Evolutionary conservation across 2,888 invertebrate genomes (phyloP), one percentile per base, ranked within the genome.

Genomic region (Apodemia zela): DNA sequence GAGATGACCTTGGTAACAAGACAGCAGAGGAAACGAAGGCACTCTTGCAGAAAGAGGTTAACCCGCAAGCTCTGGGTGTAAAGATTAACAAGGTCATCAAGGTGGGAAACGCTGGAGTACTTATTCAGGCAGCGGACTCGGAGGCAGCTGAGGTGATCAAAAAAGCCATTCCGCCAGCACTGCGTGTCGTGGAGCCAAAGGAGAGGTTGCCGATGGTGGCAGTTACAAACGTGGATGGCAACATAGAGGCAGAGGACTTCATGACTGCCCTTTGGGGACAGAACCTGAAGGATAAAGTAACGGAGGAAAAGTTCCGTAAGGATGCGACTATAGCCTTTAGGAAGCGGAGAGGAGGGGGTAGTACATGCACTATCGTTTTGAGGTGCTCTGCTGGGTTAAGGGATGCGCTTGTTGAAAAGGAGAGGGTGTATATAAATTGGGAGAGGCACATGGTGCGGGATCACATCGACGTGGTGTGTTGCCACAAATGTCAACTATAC

Each of bases 401-500:
- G 1, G 47, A 47, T 5, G 8, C 8, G 7, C 47, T 47, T 2
- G 0, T 21, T 1, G 21, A 2, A 21, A 29, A 5, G 4, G 29
- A 29, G 4, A n/a, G 5, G 29, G 29, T 2, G 4, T 29, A 29
- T 4, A 3, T 29, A 5, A 29, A 73, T 77, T 72, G 49, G 49
- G 49, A 17, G 8, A 7, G 49, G 3, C 74, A 74, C 75, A 78
- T 77, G 68, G 80, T 79, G 77, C 74, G 75, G 76, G 79, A 75
- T 76, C 67, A 66, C 73, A 74, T 77, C 72, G 73, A 76, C 13
- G 67, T 72, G 64, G 75, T 76, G 29, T 49, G 69, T 71, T 75
- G 73, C 72, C 65, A 18, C 1, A 49, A 65, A 62, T 72, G 70
- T 69, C 71, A 69, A 71, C 75, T 74, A 77, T 73, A 73, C 73